phyloP scores from a whole-genome alignment of 2,113 vertebrate species.

The Castor canadensis region DNA sequence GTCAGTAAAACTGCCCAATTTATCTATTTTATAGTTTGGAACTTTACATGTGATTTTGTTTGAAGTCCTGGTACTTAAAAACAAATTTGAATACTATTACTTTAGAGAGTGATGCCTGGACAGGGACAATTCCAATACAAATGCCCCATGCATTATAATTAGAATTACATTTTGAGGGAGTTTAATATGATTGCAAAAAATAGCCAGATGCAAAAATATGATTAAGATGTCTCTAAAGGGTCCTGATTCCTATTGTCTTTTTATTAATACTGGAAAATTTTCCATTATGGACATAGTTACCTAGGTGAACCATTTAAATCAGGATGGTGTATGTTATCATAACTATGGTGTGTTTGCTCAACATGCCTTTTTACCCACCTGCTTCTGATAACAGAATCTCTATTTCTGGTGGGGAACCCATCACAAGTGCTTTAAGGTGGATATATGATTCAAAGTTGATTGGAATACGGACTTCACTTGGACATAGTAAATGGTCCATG shows the following conservation, averaged over 20 bases:
- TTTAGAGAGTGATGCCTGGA: not conserved
- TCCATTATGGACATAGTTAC: not conserved
- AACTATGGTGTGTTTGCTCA: not conserved
- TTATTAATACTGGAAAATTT: not conserved
- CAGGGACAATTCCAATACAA: not conserved
- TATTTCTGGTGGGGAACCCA: not conserved
- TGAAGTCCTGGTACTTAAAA: not conserved
- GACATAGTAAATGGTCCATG: not conserved
- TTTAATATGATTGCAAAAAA: not conserved
- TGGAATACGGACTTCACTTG: not conserved
- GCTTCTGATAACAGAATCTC: not conserved
- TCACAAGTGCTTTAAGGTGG: not conserved
- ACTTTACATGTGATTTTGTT: conserved; percentile 7
- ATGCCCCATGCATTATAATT: not conserved
- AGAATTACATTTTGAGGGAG: not conserved
- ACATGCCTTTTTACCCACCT: not conserved
- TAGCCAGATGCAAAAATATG: not conserved
- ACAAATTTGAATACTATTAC: not conserved
- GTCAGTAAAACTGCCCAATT: not conserved
- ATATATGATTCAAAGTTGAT: not conserved
- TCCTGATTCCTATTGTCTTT: not conserved
- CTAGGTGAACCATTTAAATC: not conserved
- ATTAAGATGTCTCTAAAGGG: not conserved
- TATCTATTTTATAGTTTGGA: not conserved
- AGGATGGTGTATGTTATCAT: not conserved